Base-by-base conservation (phyloP, 1,140 invertebrate genomes). In the Colletes latitarsis region DNA sequence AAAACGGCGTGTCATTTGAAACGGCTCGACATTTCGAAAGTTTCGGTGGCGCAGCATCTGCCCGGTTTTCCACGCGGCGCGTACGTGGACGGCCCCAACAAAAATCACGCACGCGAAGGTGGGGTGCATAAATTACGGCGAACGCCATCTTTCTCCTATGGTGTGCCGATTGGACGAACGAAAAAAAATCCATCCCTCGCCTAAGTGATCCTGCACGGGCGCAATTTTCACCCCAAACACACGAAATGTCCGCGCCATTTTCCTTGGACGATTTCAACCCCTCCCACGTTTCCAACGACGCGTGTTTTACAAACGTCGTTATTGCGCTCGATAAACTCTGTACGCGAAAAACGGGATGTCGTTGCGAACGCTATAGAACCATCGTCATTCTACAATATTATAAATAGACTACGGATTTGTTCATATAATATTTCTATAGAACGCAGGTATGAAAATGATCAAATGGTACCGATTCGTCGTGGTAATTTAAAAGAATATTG, bases 61-160 rank as follows among this genome's bases (percentile, higher is more conserved):
- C 55, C 64, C 46, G 73, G 60, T 83, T 86, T 86, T 86, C 84
- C 84, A 81, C 60, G 67, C 79, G 67, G 6, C 49, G 66, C 57
- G 60, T 67, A 71, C 53, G 63, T 43, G 67, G 12, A 78, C 75
- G 55, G 71, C 84, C 71, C 82, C 63, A 73, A 77, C 85, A 82
- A 87, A 88, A 88, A 88, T 88, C 86, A 86, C 83, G 84, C 79
- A 86, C 80, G 75, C 72, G 78, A 86, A 82, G 78, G 79, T 81
- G 77, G 86, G 86, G 86, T 89, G 86, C 84, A 88, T 88, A 88
- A 86, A 88, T 89, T 89, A 89, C 80, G 79, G 77, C 19, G 68
- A 69, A 55, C 86, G 86, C 88, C 88, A 88, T 89, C 80, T 88
- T 89, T 82, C 83, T 89, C 82, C 78, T 80, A 78, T 86, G 76